Evolutionary conservation across 2,797 vertebrate genomes (phyloP).

Genomic region (Epinephelus coioides): DNA sequence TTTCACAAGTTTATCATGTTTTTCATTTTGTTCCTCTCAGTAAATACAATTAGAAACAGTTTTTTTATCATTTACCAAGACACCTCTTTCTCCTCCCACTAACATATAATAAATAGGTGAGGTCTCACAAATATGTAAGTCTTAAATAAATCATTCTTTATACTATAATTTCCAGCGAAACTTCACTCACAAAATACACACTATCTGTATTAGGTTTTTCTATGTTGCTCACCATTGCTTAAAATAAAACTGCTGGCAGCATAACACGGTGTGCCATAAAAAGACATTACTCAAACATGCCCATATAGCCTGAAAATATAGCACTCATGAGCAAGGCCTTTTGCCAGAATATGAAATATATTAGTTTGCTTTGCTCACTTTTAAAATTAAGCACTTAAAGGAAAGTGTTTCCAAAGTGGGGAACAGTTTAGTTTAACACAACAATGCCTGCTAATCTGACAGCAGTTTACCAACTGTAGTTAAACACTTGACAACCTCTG

Average conservation of each 20-base stretch:
- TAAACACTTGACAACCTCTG: too few relatives aligned
- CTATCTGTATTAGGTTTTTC: neutral
- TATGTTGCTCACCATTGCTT: neutral
- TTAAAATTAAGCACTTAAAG: too few relatives aligned
- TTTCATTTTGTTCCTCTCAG: neutral
- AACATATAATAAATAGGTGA: too few relatives aligned
- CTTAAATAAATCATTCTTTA: neutral
- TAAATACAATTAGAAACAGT: neutral
- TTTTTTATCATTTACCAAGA: neutral
- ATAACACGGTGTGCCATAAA: neutral
- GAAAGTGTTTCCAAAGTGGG: too few relatives aligned
- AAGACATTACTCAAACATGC: constrained; percentile 10
- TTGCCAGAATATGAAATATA: too few relatives aligned
- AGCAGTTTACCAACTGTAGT: too few relatives aligned
- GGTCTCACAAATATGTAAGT: neutral
- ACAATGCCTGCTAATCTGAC: too few relatives aligned
- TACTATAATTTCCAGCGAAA: neutral
- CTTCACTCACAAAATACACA: neutral
- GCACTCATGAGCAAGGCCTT: too few relatives aligned
- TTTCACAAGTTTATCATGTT: neutral
- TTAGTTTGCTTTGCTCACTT: too few relatives aligned
- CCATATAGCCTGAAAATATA: neutral
- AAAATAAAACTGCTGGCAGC: neutral
- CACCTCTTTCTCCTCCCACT: neutral
- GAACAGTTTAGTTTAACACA: too few relatives aligned